A percentile compares a stretch with the other conserved stretches of the same genome.
phyloP scores from a whole-genome alignment of 35 echinoderm and acorn worm genomes.

The Apostichopus japonicus region DNA sequence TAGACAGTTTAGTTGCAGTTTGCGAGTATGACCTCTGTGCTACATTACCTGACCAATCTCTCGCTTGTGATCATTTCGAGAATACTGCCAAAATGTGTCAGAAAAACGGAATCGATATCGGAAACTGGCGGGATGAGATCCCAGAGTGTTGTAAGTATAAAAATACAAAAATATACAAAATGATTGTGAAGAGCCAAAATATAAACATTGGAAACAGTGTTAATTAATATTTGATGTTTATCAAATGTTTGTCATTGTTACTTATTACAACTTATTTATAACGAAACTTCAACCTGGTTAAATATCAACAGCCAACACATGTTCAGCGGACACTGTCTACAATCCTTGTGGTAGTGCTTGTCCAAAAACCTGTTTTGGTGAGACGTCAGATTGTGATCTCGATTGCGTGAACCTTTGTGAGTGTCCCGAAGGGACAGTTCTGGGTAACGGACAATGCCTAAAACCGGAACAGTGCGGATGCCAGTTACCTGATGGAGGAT shows the following conservation, averaged over 20 bases:
- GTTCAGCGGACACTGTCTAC: neutral
- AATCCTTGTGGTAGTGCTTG: neutral
- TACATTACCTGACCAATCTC: slow-evolving; percentile 8
- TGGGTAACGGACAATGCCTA: neutral
- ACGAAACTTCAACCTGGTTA: too few relatives aligned
- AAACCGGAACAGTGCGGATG: neutral
- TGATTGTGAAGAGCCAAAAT: too few relatives aligned
- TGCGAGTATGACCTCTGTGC: slow-evolving; percentile 34
- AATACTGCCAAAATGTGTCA: neutral
- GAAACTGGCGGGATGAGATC: neutral
- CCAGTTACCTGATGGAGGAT: neutral
- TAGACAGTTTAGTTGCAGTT: neutral
- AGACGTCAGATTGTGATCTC: neutral
- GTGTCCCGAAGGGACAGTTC: neutral
- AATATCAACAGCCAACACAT: neutral
- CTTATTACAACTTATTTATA: too few relatives aligned
- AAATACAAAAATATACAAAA: too few relatives aligned
- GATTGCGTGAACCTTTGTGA: neutral
- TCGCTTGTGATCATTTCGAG: neutral
- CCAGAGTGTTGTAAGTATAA: neutral
- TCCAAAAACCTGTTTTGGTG: neutral
- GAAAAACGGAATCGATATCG: neutral
- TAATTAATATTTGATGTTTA: too few relatives aligned
- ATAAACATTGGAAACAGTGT: too few relatives aligned
- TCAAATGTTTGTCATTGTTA: too few relatives aligned